Base-by-base conservation (phyloP, 2,888 invertebrate species). In the Drosophila paranaensis region DNA sequence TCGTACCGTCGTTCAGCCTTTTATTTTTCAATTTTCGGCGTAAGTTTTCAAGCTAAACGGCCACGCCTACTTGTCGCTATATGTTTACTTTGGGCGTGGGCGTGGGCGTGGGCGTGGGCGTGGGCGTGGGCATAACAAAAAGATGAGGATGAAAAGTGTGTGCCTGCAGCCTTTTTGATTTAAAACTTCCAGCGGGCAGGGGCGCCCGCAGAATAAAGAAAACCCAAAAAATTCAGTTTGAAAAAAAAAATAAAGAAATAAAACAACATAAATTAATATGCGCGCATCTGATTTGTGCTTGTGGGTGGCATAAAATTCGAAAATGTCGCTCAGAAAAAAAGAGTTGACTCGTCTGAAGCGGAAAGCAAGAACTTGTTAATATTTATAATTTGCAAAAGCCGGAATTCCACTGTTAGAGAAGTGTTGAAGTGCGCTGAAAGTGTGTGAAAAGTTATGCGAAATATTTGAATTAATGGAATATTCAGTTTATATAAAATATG, bases 61-160 rank as follows among this genome's bases (percentile, higher is more conserved):
- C 70, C 77, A 74, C 85, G 77, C 85, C 82, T 70, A 71, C 71
- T 54, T 50, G 67, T 65, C 39, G 51, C 50, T 48, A 20, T 25
- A 46, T 88, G 73, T 88, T 84, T 74, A 82, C 73, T 82, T 74
- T 72, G 56, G 70, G 74, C 77, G 69, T 69, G 72, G 56, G 60
- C 37, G 6, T n/a, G n/a, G n/a, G n/a, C n/a, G n/a, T n/a, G n/a
- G n/a, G n/a, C n/a, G n/a, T 72, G 56, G 70, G 74, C 77, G 69
- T 69, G 72, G 56, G 74, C 75, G 69, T 69, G 72, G 56, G 60
- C 37, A 8, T 16, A 50, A 48, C 3, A 48, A 33, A 53, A 39
- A 11, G 6, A 16, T 14, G n/a, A 16, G 33, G 30, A n/a, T 6
- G 9, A 11, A 50, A 11, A 40, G n/a, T 25, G 3, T 27, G 60